Percentiles rank a stretch among this genome's conserved stretches.
Evolutionary conservation across 2,113 vertebrate genomes (phyloP).

Genomic region (Onychostoma macrolepis): DNA sequence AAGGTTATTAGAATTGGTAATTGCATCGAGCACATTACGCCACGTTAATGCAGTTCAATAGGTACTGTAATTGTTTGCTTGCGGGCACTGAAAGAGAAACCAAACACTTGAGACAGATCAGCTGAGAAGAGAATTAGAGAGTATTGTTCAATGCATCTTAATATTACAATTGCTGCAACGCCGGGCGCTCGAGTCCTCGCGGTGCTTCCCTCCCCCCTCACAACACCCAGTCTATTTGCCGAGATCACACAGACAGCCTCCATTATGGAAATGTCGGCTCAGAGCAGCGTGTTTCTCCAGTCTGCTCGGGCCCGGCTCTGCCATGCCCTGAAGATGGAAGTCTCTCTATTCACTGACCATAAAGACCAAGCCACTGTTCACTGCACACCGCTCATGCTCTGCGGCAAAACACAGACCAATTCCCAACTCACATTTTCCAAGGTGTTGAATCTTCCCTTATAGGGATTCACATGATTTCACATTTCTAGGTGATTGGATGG

Average conservation of each 20-base stretch:
- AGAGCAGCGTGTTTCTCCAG: slow-evolving; percentile 38
- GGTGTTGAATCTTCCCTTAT: slow-evolving; percentile 40
- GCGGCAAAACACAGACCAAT: slow-evolving; percentile 33
- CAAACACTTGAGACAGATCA: slow-evolving; percentile 58
- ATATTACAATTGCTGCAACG: slow-evolving; percentile 39
- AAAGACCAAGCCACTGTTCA: slow-evolving; percentile 60
- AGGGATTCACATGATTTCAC: slow-evolving; percentile 37
- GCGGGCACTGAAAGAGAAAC: slow-evolving; percentile 55
- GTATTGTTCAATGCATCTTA: slow-evolving; percentile 40
- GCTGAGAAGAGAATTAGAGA: slow-evolving; percentile 55
- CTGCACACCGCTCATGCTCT: slow-evolving; percentile 63
- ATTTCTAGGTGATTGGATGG: slow-evolving; percentile 40
- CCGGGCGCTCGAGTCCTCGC: not conserved
- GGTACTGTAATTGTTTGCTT: slow-evolving; percentile 67
- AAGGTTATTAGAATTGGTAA: slow-evolving; percentile 67
- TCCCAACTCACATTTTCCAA: slow-evolving; percentile 23
- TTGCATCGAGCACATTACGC: slow-evolving; percentile 60
- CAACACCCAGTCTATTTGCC: slow-evolving; percentile 40
- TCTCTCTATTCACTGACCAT: slow-evolving; percentile 57
- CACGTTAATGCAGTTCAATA: slow-evolving; percentile 65
- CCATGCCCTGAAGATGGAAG: slow-evolving; percentile 44
- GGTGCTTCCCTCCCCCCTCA: not conserved
- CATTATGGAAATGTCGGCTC: slow-evolving; percentile 60
- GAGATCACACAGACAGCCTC: slow-evolving; percentile 54
- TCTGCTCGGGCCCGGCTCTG: slow-evolving; percentile 40